Conservation (phyloP, 2,797 vertebrate genomes). For the Muraenolepis orangiensis region DNA sequence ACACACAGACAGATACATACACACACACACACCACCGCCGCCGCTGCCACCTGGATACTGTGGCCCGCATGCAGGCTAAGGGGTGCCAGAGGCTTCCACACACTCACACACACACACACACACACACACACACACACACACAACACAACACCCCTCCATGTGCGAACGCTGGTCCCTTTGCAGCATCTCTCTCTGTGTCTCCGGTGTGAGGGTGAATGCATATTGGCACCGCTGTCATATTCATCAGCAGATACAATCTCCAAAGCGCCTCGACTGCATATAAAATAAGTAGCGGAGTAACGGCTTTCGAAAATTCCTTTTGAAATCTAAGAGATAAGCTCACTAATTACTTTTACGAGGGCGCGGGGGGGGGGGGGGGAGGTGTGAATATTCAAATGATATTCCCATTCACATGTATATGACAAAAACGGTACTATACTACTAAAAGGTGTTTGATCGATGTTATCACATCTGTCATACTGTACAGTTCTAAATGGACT, state of each 20-base stretch:
- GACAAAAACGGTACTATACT: background rate
- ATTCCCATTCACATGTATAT: constrained; percentile 32
- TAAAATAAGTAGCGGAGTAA: constrained; percentile 48
- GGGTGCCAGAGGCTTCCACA: constrained; percentile 56
- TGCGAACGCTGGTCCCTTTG: constrained; percentile 62
- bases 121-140: no score
- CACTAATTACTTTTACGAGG: constrained; percentile 40
- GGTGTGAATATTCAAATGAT: constrained; percentile 2
- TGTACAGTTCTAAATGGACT: no score
- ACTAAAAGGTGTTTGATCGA: background rate
- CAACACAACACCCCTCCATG: no score
- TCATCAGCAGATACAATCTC: constrained; percentile 67
- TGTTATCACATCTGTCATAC: background rate
- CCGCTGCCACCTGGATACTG: constrained; percentile 53
- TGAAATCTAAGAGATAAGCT: constrained; percentile 43
- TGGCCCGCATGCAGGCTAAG: constrained; percentile 47
- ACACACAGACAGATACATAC: no score
- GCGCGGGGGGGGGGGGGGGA: constrained; percentile 20
- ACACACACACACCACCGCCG: no score
- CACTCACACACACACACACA: no score
- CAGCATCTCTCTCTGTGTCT: constrained; percentile 46
- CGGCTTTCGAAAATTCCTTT: constrained; percentile 50
- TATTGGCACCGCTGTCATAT: constrained; percentile 62
- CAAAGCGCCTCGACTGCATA: constrained; percentile 49
- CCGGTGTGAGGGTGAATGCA: constrained; percentile 51